Evolutionary conservation across 1,140 invertebrate genomes (phyloP), one percentile per base, ranked within the genome.

Genomic region (Trichonephila inaurata): DNA sequence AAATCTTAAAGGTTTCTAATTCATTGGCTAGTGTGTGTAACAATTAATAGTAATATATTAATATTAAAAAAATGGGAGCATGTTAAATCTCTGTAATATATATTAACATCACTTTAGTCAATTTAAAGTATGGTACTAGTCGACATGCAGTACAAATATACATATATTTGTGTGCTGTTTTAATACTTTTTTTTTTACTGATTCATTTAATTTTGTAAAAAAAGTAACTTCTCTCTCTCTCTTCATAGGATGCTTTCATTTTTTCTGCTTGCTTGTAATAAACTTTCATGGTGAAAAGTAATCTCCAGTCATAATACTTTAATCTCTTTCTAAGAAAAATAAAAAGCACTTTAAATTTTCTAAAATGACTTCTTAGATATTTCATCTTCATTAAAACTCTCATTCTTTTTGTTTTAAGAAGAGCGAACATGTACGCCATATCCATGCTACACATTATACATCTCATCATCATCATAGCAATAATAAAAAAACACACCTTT

Each of bases 341-440:
- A 14, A 40, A 77, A 72, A 77, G 14, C 4, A 6, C 28, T 77
- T 77, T 77, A 77, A 33, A 40, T 33, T 40, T 77, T 77, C 69
- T 18, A 16, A 77, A 40, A 19, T 77, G 24, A 28, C 12, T 72
- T 72, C 69, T 72, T 72, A 72, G n/a, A 33, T 72, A 8, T 72
- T 77, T 77, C 69, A 77, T 77, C 69, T 77, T 77, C 69, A 40
- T 77, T 77, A 77, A 77, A 77, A 77, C 16, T 69, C 28, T 77
- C 28, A 77, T 40, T 77, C 69, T 77, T 77, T 21, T 24, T 69
- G 66, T 69, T 69, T 77, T 28, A 33, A 77, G 28, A 16, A 40
- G 24, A 1, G 24, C 28, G 16, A 77, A 14, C 69, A 33, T 33
- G 3, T 77, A 16, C 16, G 69, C 14, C 6, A 16, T 72, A 72